phyloP scores from a whole-genome alignment of 2,797 vertebrate genomes.

The Syngnathus rostellatus region DNA sequence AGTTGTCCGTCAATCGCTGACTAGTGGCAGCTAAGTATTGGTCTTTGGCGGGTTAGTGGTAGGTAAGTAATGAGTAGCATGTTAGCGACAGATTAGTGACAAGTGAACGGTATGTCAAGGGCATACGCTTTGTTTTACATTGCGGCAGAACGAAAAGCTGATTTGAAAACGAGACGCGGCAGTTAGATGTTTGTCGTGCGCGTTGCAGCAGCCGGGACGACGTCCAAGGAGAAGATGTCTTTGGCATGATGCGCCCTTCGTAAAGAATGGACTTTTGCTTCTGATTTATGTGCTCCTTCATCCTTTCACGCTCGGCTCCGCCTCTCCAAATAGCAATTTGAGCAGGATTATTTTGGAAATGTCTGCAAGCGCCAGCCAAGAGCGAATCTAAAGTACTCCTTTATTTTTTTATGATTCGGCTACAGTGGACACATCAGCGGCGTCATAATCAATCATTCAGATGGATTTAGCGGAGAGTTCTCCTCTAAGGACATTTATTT shows the following conservation, averaged over 20 bases:
- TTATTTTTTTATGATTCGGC: slow-evolving; percentile 1
- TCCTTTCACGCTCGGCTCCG: slow-evolving; percentile 4
- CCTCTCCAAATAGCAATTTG: slow-evolving; percentile 8
- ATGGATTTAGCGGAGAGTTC: not conserved
- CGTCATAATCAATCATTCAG: not conserved
- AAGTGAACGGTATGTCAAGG: not conserved
- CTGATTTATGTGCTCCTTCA: slow-evolving; percentile 4
- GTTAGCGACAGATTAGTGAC: not conserved
- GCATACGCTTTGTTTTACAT: not conserved
- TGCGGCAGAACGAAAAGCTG: not conserved
- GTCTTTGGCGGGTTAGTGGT: no score
- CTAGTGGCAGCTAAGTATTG: no score
- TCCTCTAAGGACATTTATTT: not conserved
- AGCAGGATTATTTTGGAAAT: slow-evolving; percentile 2
- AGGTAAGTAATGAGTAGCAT: not conserved
- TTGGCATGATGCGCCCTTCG: slow-evolving; percentile 15
- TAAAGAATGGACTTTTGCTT: slow-evolving; percentile 17
- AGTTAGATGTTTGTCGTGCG: not conserved
- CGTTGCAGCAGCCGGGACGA: slow-evolving; percentile 7
- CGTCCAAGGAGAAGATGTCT: slow-evolving; percentile 33
- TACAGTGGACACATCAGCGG: not conserved
- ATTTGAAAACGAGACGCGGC: not conserved
- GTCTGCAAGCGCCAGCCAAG: slow-evolving; percentile 1
- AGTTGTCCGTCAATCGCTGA: no score
- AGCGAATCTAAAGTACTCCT: not conserved